Percentiles rank a stretch among this genome's conserved stretches.
phyloP scores from a whole-genome alignment of 2,888 invertebrate species.

The Campoplex capitator region DNA sequence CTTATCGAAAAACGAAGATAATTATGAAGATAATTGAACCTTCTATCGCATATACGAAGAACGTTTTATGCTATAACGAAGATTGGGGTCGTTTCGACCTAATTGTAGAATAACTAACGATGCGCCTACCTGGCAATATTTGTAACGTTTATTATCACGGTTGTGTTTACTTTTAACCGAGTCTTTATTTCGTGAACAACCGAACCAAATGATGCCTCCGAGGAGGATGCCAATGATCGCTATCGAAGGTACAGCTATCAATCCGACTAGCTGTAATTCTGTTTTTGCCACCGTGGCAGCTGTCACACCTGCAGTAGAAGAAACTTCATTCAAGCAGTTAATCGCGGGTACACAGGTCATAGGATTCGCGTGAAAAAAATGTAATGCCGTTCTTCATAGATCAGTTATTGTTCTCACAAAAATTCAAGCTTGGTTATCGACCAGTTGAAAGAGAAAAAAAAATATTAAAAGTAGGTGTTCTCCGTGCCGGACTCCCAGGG shows the following conservation, averaged over 20 bases:
- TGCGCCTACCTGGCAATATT: slow-evolving; percentile 69
- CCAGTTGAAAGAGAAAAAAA: too few relatives aligned
- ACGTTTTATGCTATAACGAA: too few relatives aligned
- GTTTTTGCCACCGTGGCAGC: not conserved
- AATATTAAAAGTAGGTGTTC: too few relatives aligned
- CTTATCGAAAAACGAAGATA: too few relatives aligned
- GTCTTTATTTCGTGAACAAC: slow-evolving; percentile 54
- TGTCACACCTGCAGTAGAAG: not conserved
- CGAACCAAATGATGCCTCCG: slow-evolving; percentile 35
- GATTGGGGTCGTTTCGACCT: too few relatives aligned
- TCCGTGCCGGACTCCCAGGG: too few relatives aligned
- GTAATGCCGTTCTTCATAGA: too few relatives aligned
- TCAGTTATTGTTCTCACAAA: too few relatives aligned
- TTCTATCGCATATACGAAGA: too few relatives aligned
- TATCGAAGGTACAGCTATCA: slow-evolving; percentile 63
- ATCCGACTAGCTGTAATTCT: slow-evolving; percentile 39
- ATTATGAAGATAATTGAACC: too few relatives aligned
- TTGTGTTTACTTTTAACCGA: slow-evolving; percentile 56
- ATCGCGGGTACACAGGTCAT: not conserved
- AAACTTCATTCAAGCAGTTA: not conserved
- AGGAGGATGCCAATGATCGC: slow-evolving; percentile 51
- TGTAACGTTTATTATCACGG: slow-evolving; percentile 60
- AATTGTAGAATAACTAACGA: not conserved
- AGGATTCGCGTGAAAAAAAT: too few relatives aligned
- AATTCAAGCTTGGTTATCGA: too few relatives aligned